Conservation (phyloP, 2,113 vertebrate species). For the Pedionomus torquatus region DNA sequence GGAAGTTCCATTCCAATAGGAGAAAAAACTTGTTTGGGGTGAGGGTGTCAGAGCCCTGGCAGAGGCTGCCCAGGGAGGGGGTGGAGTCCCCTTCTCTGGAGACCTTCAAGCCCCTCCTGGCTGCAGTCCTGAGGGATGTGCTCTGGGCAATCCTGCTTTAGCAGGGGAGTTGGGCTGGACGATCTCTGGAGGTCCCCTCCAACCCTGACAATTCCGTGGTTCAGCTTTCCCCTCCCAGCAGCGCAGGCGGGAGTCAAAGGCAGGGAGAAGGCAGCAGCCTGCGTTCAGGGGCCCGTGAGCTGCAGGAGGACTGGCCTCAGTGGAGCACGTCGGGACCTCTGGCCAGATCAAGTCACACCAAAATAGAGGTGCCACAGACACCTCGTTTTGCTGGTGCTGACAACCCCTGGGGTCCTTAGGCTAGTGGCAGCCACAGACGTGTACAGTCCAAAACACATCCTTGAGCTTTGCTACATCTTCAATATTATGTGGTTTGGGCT, state of each 20-base stretch:
- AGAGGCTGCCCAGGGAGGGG: too few relatives aligned
- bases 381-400: neutral
- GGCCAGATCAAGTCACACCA: neutral
- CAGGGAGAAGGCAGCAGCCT: neutral
- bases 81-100: too few relatives aligned
- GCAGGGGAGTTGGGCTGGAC: too few relatives aligned
- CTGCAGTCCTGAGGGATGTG: too few relatives aligned
- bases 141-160: too few relatives aligned
- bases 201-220: too few relatives aligned
- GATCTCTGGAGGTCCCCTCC: too few relatives aligned
- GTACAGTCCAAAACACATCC: accelerated
- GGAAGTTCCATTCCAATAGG: too few relatives aligned
- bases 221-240: neutral
- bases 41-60: too few relatives aligned
- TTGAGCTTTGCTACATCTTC: accelerated
- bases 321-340: accelerated
- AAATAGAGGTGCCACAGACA: accelerated
- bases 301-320: neutral
- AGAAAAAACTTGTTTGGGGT: too few relatives aligned
- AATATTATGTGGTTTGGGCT: accelerated
- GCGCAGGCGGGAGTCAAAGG: neutral
- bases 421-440: accelerated
- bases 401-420: accelerated
- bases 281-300: neutral
- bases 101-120: too few relatives aligned